Evolutionary conservation across 2,113 vertebrate species (phyloP), one percentile per base, ranked within the genome.

Genomic region (Hirundichthys speculiger): DNA sequence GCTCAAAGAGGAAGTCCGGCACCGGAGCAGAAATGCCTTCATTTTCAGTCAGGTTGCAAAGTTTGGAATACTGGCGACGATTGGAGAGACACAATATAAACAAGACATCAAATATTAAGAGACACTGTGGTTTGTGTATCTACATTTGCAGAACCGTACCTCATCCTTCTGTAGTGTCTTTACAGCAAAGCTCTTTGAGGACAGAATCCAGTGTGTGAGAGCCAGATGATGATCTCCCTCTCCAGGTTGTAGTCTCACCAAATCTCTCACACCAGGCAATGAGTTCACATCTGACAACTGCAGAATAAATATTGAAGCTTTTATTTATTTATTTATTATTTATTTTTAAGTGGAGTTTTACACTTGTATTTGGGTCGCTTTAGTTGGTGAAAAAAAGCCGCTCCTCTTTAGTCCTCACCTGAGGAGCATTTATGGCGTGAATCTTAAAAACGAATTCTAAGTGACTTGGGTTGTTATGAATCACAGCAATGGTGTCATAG

Each of bases 1-100:
- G 71, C 86, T 98, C 96, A 91, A 99, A 99, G 55, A 99, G 91
- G 89, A 97, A 98, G 84, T 99, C 94, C 0, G 98, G 98, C 45
- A 87, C 86, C 0, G 96, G 94, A 5, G 94, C 92, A 0, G 82
- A 85, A 14, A 89, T 67, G 24, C 90, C 92, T 64, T 93, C 84
- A 47, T 90, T 86, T 61, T 95, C 94, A 0, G 92, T 94, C 85
- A 98, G 89, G 43, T 93, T 88, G 59, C 94, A 94, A 63, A 99
- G 94, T 88, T 93, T 95, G 81, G 92, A 61, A 1, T 94, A 98
- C 98, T 99, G 80, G 53, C 2, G n/a, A 19, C 60, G 21, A 83
- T 19, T 0, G 2, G 34, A 57, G 0, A 63, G 14, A 69, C 13
- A 62, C 1, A 14, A 2, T 13, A 41, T 47, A 2, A 77, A 30